phyloP scores from a whole-genome alignment of 1,140 invertebrate species.

The Aethina tumida region DNA sequence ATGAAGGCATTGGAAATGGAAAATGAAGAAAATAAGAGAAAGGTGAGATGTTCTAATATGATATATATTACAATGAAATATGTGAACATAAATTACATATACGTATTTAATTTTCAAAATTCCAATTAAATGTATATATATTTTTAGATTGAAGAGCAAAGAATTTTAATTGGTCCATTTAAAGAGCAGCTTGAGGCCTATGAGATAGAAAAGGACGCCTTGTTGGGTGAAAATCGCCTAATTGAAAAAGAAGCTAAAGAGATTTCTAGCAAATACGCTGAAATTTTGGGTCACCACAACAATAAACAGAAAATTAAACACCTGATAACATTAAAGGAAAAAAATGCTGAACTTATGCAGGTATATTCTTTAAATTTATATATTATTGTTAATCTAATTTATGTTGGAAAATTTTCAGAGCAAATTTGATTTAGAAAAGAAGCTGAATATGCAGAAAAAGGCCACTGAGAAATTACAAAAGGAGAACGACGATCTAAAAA shows the following conservation, averaged over 20 bases:
- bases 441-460: constrained; percentile 21
- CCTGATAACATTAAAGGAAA: constrained; percentile 50
- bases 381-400: constrained; percentile 4
- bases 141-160: constrained; percentile 22
- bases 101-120: constrained; percentile 4
- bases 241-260: constrained; percentile 32
- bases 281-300: constrained; percentile 55
- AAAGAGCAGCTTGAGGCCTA: constrained; percentile 22
- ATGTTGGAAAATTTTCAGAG: constrained; percentile 13
- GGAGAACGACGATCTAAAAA: constrained; percentile 18
- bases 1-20: constrained; percentile 17
- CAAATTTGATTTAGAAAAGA: constrained; percentile 19
- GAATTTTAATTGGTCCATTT: constrained; percentile 26
- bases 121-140: not conserved
- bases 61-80: constrained; percentile 2
- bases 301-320: constrained; percentile 59
- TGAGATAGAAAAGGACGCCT: constrained; percentile 16
- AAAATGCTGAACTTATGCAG: constrained; percentile 33
- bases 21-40: constrained; percentile 14
- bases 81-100: not conserved
- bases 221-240: constrained; percentile 17
- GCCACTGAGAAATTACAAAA: constrained; percentile 27
- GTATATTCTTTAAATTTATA: constrained; percentile 7
- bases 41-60: constrained; percentile 19
- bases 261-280: constrained; percentile 47